Base-by-base conservation (phyloP, 2,888 invertebrate species). In the Unio pictorum region DNA sequence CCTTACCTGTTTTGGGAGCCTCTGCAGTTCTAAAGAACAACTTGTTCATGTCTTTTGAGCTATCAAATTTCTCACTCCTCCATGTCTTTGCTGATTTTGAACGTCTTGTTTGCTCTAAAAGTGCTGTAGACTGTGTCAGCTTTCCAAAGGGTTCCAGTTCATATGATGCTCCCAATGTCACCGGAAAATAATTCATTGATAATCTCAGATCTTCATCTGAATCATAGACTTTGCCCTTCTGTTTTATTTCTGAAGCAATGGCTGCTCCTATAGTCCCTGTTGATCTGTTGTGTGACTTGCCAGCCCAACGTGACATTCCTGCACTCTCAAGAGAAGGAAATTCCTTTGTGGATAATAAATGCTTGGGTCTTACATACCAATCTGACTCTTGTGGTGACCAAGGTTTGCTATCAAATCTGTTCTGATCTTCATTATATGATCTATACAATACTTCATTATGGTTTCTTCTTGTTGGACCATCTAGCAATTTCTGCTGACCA, bases 1-100 rank as follows among this genome's bases (percentile, higher is more conserved):
- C 11, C 15, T 45, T 11, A 45, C 45, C 45, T 45, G 45, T 82
- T 55, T 61, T 61, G 23, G 82, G 82, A 17, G 81, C 81, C 56
- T 81, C 80, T 17, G 72, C 71, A 20, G 78, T 70, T 69, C 78
- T 76, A 18, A 81, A 68, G 66, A 80, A 81, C 61, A 79, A 57
- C 68, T 75, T 78, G n/a, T 83, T 78, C 4, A 80, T 61, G 60
- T 74, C 67, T 58, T 72, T 70, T 26, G 59, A 59, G n/a, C 65
- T 62, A 55, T 74, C 68, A 73, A 74, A 74, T 61, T 72, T 69
- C 59, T 77, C 77, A 58, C 55, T 55, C 20, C 58, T 68, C 34
- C 70, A 72, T 17, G 76, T 72, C 28, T 75, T 64, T 15, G 69
- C 57, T 58, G 68, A 65, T 56, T 60, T 34, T 26, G 60, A 18